A percentile compares a stretch with the other conserved stretches of the same genome.
Conservation (phyloP, 2,113 vertebrate genomes). For the Sinocyclocheilus maitianheensis region DNA sequence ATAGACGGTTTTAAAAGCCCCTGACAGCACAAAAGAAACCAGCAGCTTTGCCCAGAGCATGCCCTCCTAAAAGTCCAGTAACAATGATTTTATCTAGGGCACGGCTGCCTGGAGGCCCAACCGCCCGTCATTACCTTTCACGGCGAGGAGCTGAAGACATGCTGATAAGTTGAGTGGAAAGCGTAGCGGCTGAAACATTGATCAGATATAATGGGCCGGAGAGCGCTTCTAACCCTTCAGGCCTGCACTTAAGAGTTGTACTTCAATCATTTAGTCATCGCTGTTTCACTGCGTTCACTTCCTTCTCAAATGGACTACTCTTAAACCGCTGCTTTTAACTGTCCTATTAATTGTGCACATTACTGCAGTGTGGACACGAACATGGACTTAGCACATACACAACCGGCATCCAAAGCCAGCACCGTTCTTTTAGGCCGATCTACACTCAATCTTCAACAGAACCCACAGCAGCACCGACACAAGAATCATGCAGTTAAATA, state of each 20-base stretch:
- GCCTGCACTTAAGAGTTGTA: conserved; percentile 32
- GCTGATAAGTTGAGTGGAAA: conserved; percentile 20
- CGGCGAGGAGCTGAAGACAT: background rate
- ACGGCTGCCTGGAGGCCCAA: background rate
- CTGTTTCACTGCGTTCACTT: conserved; percentile 11
- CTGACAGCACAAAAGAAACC: background rate
- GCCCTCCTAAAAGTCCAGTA: background rate
- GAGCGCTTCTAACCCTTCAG: conserved; percentile 34
- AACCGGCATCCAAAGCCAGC: background rate
- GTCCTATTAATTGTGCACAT: conserved; percentile 17
- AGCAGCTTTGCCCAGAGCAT: background rate
- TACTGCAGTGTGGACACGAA: background rate
- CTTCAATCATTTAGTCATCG: conserved; percentile 38
- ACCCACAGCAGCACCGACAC: background rate
- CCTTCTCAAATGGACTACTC: background rate
- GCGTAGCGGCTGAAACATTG: conserved; percentile 23
- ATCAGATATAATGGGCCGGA: conserved; percentile 35
- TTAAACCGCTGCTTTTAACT: conserved; percentile 7
- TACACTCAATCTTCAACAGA: background rate
- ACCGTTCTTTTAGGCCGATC: background rate
- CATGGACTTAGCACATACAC: background rate
- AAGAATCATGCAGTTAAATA: background rate
- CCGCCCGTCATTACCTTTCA: conserved; percentile 23
- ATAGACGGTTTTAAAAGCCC: background rate
- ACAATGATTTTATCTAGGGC: background rate